Evolutionary conservation across 2,797 vertebrate genomes (phyloP), one percentile per base, ranked within the genome.

Genomic region (Cyclura pinguis): DNA sequence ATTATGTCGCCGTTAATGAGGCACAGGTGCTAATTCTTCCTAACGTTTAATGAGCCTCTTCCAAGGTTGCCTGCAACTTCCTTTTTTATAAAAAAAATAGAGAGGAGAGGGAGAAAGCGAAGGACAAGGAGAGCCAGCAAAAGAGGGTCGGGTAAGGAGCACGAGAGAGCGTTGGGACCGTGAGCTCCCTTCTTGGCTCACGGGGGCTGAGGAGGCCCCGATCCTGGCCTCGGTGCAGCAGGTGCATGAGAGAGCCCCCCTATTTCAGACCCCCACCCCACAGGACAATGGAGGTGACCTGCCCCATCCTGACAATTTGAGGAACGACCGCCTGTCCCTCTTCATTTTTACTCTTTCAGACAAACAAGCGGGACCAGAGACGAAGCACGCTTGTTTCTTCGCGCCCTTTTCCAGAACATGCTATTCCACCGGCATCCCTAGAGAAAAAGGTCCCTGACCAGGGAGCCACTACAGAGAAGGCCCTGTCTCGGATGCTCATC

Each of bases 1-100:
- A 95, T 96, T 96, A 96, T 0, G 29, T 88, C 4, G 88, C 78
- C 93, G 81, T 67, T 96, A 96, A 96, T 91, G 93, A 96, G 90
- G 62, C 88, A 77, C 95, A 96, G 89, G 95, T 94, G 94, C 93
- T 93, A 90, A 92, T 91, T 93, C 87, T 89, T 85, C 90, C 88
- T 77, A 84, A 86, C 67, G 59, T 92, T 93, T 95, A 93, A 92
- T 94, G 85, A 89, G 62, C 92, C 52, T 72, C 35, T 69, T 93
- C 85, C 29, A 89, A 82, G 72, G 89, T 86, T 93, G 77, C 84
- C 50, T 73, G 77, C 62, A 0, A 0, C 87, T 90, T 83, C 20
- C 27, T 52, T 47, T 42, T 47, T 52, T 32, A 35, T 0, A 82
- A 84, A 3, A 24, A 87, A 55, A 47, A 1, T 50, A 35, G 0